Evolutionary conservation across 1,140 invertebrate species (phyloP).

Genomic region (Acromyrmex charruanus): DNA sequence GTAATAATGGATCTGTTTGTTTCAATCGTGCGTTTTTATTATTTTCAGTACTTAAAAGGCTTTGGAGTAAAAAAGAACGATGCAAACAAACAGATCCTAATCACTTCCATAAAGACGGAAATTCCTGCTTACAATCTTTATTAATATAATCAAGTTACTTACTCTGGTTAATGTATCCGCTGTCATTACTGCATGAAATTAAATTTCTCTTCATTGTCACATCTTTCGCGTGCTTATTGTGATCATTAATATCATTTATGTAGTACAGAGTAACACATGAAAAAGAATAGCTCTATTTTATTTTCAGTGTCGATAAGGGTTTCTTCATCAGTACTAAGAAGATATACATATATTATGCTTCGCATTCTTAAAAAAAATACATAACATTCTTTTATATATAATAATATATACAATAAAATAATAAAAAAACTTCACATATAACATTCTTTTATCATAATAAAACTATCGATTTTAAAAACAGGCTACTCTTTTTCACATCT

Average conservation of each 20-base stretch:
- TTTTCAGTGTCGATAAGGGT: slow-evolving; percentile 12
- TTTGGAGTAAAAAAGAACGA: slow-evolving; percentile 18
- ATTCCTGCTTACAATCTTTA: slow-evolving; percentile 35
- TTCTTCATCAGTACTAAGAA: slow-evolving; percentile 32
- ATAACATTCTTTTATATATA: slow-evolving; percentile 15
- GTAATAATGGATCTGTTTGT: slow-evolving; percentile 32
- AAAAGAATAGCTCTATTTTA: slow-evolving; percentile 9
- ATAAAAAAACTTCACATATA: slow-evolving; percentile 26
- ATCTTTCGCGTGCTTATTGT: neutral
- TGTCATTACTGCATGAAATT: neutral
- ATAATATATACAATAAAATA: slow-evolving; percentile 47
- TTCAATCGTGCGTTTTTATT: slow-evolving; percentile 26
- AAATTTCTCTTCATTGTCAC: slow-evolving; percentile 28
- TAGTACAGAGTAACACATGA: neutral
- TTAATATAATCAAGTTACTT: slow-evolving; percentile 17
- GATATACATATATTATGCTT: slow-evolving; percentile 25
- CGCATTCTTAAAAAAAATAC: neutral
- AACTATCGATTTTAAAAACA: neutral
- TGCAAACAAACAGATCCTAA: slow-evolving; percentile 29
- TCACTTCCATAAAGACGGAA: slow-evolving; percentile 34
- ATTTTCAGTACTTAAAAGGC: slow-evolving; percentile 28
- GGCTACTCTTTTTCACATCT: neutral
- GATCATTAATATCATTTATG: slow-evolving; percentile 13
- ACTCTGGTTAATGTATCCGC: neutral
- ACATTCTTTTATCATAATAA: slow-evolving; percentile 28